phyloP scores from a whole-genome alignment of 2,797 vertebrate species.

The Fratercula arctica region DNA sequence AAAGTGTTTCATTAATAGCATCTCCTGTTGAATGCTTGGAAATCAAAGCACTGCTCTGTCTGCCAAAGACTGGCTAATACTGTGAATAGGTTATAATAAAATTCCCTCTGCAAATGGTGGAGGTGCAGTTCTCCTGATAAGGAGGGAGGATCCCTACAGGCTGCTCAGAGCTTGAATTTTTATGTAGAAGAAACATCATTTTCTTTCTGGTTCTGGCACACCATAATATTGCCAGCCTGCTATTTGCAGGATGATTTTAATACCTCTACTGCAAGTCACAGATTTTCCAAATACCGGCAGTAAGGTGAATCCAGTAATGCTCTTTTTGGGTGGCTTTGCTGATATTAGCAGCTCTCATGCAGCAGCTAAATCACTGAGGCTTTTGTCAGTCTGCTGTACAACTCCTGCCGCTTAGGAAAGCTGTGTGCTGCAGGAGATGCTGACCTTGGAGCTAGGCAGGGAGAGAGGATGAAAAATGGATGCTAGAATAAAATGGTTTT shows the following conservation, averaged over 20 bases:
- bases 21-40: neutral
- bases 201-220: neutral
- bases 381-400: neutral
- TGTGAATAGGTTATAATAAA: neutral
- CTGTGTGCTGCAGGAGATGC: neutral
- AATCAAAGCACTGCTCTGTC: neutral
- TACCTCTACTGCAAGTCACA: neutral
- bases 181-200: neutral
- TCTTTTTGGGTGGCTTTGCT: neutral
- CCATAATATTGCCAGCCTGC: neutral
- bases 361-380: neutral
- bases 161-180: neutral
- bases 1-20: slow-evolving; percentile 1
- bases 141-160: neutral
- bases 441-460: neutral
- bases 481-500: neutral
- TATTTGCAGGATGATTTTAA: neutral
- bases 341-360: neutral
- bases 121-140: neutral
- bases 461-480: neutral
- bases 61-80: neutral
- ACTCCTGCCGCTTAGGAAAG: neutral
- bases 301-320: neutral
- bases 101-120: neutral
- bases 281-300: neutral